Evolutionary conservation across 2,797 vertebrate species (phyloP).

Genomic region (Menidia menidia): DNA sequence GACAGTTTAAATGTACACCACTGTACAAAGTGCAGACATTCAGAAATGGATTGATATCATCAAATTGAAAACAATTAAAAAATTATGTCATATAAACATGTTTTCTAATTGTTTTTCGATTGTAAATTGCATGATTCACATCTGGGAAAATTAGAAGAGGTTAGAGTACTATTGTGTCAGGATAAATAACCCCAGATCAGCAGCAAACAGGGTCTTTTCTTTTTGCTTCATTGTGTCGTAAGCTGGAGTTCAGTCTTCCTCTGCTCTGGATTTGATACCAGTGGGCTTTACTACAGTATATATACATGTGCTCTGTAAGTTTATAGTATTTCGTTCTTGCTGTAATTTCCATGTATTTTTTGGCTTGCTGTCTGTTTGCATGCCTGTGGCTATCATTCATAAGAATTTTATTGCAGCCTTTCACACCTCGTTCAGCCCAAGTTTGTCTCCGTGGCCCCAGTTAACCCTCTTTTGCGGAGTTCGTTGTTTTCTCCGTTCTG

Average conservation of each 20-base stretch:
- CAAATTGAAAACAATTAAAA: not conserved
- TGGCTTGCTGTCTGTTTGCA: conserved; percentile 45
- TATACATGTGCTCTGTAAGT: conserved; percentile 16
- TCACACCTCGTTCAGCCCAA: conserved; percentile 49
- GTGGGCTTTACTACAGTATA: conserved; percentile 21
- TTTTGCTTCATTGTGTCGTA: conserved; percentile 2
- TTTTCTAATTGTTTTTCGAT: not conserved
- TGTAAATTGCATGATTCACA: not conserved
- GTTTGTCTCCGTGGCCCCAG: conserved; percentile 21
- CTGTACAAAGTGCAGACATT: not conserved
- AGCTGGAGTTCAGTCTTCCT: conserved; percentile 18
- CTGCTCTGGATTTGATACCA: conserved; percentile 34
- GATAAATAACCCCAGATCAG: conserved; percentile 10
- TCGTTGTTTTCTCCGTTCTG: conserved; percentile 50
- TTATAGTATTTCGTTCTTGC: conserved; percentile 21
- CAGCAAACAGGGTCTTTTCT: conserved; percentile 9
- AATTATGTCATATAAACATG: not conserved
- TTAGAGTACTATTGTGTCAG: not conserved
- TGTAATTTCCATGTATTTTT: conserved; percentile 21
- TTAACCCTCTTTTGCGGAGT: conserved; percentile 34
- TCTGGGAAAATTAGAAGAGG: not conserved
- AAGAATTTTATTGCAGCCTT: conserved; percentile 45
- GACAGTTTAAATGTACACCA: not conserved
- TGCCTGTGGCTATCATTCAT: conserved; percentile 52
- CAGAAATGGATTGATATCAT: too few species aligned